phyloP scores from a whole-genome alignment of 2,888 invertebrate genomes.

The Drosophila percnosoma region DNA sequence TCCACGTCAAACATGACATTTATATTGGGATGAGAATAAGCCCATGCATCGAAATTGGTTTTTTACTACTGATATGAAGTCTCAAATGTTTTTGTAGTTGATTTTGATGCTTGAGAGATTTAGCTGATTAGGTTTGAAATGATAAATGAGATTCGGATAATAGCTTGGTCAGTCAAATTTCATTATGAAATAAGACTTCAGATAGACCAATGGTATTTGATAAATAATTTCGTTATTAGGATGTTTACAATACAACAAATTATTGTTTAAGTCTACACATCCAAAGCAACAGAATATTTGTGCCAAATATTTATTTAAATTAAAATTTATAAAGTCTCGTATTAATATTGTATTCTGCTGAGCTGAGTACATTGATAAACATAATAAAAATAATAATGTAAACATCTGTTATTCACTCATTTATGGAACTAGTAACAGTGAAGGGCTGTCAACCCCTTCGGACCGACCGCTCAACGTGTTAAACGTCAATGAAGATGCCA shows the following conservation, averaged over 20 bases:
- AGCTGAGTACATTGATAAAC: slow-evolving; percentile 40
- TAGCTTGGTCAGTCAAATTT: neutral
- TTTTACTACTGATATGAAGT: neutral
- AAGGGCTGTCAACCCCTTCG: slow-evolving; percentile 38
- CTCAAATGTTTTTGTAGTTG: neutral
- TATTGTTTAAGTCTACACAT: neutral
- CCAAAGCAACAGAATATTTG: neutral
- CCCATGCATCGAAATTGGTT: slow-evolving; percentile 9
- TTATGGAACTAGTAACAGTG: slow-evolving; percentile 35
- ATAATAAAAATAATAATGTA: slow-evolving; percentile 58
- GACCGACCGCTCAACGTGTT: slow-evolving; percentile 62
- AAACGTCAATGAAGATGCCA: slow-evolving; percentile 78
- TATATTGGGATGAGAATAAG: slow-evolving; percentile 14
- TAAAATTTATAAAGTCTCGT: slow-evolving; percentile 7
- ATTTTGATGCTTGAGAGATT: neutral
- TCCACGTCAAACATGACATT: slow-evolving; percentile 45
- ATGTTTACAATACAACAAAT: neutral
- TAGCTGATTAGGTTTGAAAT: neutral
- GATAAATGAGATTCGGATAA: neutral
- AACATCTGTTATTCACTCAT: slow-evolving; percentile 71
- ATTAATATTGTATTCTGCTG: slow-evolving; percentile 13
- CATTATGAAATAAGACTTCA: neutral
- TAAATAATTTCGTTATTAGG: neutral
- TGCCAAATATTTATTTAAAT: slow-evolving; percentile 17
- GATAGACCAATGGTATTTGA: neutral